phyloP scores from a whole-genome alignment of 2,113 vertebrate species.

The Macquaria ambigua region DNA sequence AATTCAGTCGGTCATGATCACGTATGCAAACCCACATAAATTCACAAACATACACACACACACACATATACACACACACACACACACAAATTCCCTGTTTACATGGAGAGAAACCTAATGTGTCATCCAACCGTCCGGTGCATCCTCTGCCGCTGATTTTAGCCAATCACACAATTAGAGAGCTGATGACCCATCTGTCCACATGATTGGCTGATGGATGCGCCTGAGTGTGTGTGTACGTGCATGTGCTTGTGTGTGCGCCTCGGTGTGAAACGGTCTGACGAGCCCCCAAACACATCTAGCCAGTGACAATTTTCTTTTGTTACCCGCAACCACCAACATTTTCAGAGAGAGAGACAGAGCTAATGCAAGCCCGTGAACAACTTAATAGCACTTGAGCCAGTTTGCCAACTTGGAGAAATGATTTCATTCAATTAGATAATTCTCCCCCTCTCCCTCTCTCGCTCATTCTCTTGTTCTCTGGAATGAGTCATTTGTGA shows the following conservation, averaged over 20 bases:
- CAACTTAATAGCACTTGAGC: conserved; percentile 81
- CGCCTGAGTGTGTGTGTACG: conserved; percentile 21
- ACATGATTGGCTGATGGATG: conserved; percentile 75
- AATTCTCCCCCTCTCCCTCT: conserved; percentile 62
- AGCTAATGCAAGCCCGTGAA: conserved; percentile 71
- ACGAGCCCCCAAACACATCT: conserved; percentile 68
- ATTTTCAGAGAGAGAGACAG: conserved; percentile 54
- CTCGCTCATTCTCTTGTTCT: conserved; percentile 67
- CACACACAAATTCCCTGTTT: conserved; percentile 31
- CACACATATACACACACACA: not conserved
- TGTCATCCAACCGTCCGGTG: conserved; percentile 64
- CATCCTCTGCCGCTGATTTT: conserved; percentile 68
- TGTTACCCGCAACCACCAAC: conserved; percentile 62
- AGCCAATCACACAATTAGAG: conserved; percentile 82
- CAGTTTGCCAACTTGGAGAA: conserved; percentile 83
- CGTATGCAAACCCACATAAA: not conserved
- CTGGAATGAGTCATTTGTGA: conserved; percentile 77
- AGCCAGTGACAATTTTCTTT: conserved; percentile 76
- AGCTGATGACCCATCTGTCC: conserved; percentile 82
- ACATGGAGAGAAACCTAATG: conserved; percentile 64
- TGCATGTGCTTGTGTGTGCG: conserved; percentile 8
- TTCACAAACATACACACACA: not conserved
- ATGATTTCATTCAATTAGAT: conserved; percentile 83
- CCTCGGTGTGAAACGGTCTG: conserved; percentile 33
- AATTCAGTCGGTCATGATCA: not conserved